A percentile compares a stretch with the other conserved stretches of the same genome.
These are phyloP conservation scores for Ammospiza nelsoni DNA, from an alignment of 2,113 vertebrate species.

Conservation along the genomic window DNA sequence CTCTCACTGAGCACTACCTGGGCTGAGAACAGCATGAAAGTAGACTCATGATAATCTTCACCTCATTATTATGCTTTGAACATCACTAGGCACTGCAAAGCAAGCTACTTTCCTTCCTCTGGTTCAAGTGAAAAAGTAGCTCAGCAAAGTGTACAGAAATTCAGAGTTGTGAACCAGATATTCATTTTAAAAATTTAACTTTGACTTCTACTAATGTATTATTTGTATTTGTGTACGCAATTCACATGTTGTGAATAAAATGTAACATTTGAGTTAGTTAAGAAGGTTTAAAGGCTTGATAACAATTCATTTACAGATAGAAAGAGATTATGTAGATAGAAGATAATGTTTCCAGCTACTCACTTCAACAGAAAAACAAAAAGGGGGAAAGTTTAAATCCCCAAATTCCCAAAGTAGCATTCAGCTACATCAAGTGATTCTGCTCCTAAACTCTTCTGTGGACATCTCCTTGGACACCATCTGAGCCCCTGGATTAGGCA, in stretches of 20 bases:
- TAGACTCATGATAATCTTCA: neutral
- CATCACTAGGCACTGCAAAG: neutral
- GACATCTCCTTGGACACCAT: neutral
- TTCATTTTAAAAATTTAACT: neutral
- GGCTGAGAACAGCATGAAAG: neutral
- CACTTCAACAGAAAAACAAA: neutral
- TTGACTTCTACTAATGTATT: neutral
- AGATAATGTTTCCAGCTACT: neutral
- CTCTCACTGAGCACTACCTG: neutral
- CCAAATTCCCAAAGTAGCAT: neutral
- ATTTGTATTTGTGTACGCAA: neutral
- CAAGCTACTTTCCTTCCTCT: neutral
- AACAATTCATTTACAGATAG: neutral
- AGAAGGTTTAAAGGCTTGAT: neutral
- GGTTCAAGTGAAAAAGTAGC: neutral
- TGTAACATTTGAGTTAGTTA: neutral
- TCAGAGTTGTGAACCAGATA: neutral
- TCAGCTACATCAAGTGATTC: neutral
- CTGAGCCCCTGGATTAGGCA: neutral
- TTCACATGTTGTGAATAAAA: neutral
- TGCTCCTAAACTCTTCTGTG: neutral
- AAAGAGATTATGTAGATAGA: neutral
- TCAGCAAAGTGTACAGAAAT: neutral
- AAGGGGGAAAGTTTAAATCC: neutral
- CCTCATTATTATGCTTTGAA: neutral